phyloP scores from a whole-genome alignment of 2,113 vertebrate genomes.

The Chunga burmeisteri region DNA sequence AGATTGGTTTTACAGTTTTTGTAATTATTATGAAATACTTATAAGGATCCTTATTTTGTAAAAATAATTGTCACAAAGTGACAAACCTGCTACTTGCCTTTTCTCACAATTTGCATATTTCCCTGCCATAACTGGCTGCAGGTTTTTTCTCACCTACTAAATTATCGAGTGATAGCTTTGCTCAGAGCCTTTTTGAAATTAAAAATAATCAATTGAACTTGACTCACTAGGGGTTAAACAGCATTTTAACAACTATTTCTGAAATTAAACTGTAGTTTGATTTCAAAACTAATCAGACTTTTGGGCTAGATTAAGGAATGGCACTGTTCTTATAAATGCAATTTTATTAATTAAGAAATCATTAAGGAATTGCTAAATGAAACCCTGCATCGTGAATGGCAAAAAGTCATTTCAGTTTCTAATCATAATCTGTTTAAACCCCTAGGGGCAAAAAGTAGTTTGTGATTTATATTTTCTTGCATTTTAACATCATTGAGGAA shows the following conservation, averaged over 20 bases:
- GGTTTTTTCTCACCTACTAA: background rate
- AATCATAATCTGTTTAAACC: conserved; percentile 27
- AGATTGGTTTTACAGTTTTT: background rate
- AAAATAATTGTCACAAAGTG: background rate
- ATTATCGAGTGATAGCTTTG: background rate
- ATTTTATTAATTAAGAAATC: conserved; percentile 72
- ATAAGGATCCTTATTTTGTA: background rate
- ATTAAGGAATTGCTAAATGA: conserved; percentile 53
- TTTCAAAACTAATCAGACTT: conserved; percentile 57
- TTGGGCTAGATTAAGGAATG: conserved; percentile 31
- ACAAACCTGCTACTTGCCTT: background rate
- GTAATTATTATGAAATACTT: background rate
- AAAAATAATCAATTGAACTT: background rate
- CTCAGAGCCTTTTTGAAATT: background rate
- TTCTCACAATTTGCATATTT: background rate
- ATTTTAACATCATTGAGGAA: background rate
- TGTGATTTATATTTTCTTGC: conserved; percentile 5
- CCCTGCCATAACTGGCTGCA: background rate
- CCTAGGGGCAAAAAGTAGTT: conserved; percentile 1
- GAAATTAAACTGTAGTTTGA: conserved; percentile 52
- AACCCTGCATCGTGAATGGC: background rate
- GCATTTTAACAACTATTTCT: conserved; percentile 9
- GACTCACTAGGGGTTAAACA: conserved; percentile 10
- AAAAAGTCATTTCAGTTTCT: conserved; percentile 51
- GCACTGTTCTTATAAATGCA: conserved; percentile 43